Evolutionary conservation across 2,113 vertebrate genomes (phyloP).

Genomic region (Alethe castanea): DNA sequence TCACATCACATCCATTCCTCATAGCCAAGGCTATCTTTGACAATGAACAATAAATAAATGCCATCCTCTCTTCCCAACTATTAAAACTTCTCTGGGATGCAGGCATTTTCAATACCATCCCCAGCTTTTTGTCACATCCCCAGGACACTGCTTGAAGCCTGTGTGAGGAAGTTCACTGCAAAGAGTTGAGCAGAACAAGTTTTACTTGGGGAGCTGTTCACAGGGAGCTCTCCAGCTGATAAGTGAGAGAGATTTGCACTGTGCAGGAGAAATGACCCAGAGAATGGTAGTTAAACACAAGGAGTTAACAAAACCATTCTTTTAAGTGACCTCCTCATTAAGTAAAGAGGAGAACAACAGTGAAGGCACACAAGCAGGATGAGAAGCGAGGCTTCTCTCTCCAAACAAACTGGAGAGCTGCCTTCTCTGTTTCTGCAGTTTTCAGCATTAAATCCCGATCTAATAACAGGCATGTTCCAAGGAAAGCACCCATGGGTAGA

Average conservation of each 20-base stretch:
- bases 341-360: not conserved
- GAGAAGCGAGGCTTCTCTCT: not conserved
- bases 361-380: not conserved
- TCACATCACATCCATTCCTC: not conserved
- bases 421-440: not conserved
- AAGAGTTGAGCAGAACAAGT: not conserved
- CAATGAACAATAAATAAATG: not conserved
- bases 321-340: not conserved
- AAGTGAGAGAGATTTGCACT: not conserved
- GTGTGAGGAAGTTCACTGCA: not conserved
- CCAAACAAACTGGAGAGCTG: not conserved
- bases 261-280: accelerated
- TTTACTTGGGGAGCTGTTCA: not conserved
- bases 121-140: not conserved
- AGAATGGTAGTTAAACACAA: not conserved
- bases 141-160: accelerated
- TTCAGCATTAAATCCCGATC: not conserved
- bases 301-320: not conserved
- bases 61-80: not conserved
- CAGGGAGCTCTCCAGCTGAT: accelerated
- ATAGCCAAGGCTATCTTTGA: not conserved
- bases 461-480: not conserved
- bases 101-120: not conserved
- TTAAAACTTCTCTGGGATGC: not conserved
- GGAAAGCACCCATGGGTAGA: not conserved